These are phyloP conservation scores for Drosophila subquinaria DNA, from an alignment of 2,888 invertebrate species.

Conservation along the genomic window DNA sequence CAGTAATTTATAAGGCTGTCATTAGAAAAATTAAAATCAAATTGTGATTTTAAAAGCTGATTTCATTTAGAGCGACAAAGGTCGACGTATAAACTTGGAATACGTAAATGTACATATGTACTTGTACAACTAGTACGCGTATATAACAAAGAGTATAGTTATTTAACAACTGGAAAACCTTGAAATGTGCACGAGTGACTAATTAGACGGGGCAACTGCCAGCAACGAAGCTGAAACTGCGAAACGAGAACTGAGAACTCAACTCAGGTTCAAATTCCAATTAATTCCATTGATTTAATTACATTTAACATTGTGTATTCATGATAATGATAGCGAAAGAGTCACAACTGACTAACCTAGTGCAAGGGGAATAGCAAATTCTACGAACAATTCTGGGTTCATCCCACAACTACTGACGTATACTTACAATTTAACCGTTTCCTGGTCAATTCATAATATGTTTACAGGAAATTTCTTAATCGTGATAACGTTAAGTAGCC, in stretches of 20 bases:
- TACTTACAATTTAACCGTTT: conserved; percentile 39
- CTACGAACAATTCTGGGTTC: background rate
- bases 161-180: conserved; percentile 73
- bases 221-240: conserved; percentile 13
- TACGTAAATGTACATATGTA: conserved; percentile 5
- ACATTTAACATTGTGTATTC: background rate
- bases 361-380: conserved; percentile 1
- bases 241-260: background rate
- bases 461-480: conserved; percentile 40
- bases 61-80: too few species aligned
- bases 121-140: conserved; percentile 3
- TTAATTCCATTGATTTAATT: conserved; percentile 6
- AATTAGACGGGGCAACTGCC: conserved; percentile 60
- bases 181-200: conserved; percentile 76
- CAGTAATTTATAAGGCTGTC: too few species aligned
- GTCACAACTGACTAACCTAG: conserved; percentile 2
- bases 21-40: too few species aligned
- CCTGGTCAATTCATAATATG: background rate
- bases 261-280: conserved; percentile 50
- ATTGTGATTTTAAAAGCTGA: too few species aligned
- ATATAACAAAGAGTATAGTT: conserved; percentile 12
- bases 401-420: background rate
- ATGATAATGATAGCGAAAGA: background rate
- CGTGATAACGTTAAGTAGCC: conserved; percentile 21
- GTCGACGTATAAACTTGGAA: background rate